These are phyloP conservation scores for Ascidia mentula DNA, from an alignment of 23 tunicate species.

Conservation along the genomic window DNA sequence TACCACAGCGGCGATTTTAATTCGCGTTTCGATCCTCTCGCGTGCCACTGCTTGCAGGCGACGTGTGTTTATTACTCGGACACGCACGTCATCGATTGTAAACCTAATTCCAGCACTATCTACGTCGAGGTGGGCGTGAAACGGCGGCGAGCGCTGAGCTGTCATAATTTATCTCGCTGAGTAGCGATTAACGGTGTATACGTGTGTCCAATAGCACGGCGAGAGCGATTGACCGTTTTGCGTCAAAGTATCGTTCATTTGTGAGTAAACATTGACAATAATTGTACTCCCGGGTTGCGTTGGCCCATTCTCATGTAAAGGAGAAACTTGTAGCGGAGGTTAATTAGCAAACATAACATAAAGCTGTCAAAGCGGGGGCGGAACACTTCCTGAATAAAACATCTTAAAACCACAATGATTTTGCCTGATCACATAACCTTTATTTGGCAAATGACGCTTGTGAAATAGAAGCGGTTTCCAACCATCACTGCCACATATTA, in stretches of 20 bases:
- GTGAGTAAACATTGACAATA: not conserved
- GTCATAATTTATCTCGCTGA: too few species aligned
- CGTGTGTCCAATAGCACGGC: not conserved
- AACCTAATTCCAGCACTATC: too few species aligned
- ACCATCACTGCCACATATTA: too few species aligned
- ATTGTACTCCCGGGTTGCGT: not conserved
- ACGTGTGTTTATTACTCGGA: not conserved
- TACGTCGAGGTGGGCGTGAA: too few species aligned
- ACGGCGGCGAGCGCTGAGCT: too few species aligned
- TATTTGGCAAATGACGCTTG: too few species aligned
- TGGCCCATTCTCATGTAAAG: not conserved
- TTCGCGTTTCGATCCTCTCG: not conserved
- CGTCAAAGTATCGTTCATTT: not conserved
- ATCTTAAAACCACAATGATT: too few species aligned
- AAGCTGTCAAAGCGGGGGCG: too few species aligned
- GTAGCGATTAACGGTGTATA: not conserved
- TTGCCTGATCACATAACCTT: too few species aligned
- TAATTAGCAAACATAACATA: too few species aligned
- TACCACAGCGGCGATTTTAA: not conserved
- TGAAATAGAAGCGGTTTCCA: too few species aligned
- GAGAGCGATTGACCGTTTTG: not conserved
- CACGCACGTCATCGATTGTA: not conserved
- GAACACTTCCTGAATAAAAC: too few species aligned
- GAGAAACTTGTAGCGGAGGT: not conserved
- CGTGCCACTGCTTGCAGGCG: not conserved